Conservation (phyloP, 2,113 vertebrate genomes). For the Excalfactoria chinensis region DNA sequence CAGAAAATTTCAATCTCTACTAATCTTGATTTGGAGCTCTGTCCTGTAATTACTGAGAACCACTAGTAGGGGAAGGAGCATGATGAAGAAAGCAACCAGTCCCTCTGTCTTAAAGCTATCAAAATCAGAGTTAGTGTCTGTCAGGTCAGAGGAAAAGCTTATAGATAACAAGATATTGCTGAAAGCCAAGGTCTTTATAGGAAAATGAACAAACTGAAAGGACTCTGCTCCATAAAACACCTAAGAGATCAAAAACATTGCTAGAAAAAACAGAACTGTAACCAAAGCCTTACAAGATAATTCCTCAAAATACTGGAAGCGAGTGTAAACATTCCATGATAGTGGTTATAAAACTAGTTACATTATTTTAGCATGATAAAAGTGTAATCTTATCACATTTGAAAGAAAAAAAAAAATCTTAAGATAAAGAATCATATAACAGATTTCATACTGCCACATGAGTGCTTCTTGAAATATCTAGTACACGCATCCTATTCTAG, state of each 20-base stretch:
- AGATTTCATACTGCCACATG: background rate
- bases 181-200: background rate
- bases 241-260: background rate
- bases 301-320: background rate
- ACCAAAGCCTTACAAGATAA: background rate
- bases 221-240: background rate
- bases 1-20: background rate
- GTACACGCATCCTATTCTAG: background rate
- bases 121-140: background rate
- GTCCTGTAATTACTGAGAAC: background rate
- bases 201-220: background rate
- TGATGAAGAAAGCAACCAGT: background rate
- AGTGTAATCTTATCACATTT: background rate
- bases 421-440: background rate
- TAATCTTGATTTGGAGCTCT: background rate
- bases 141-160: background rate
- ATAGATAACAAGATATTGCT: background rate
- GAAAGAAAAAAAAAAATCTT: background rate
- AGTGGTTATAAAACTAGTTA: background rate
- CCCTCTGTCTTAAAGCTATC: background rate
- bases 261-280: background rate
- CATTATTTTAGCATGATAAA: background rate
- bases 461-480: background rate
- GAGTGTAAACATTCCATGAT: background rate
- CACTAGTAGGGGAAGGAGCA: background rate